phyloP scores from a whole-genome alignment of 2,888 invertebrate species.

The Hesperia comma region DNA sequence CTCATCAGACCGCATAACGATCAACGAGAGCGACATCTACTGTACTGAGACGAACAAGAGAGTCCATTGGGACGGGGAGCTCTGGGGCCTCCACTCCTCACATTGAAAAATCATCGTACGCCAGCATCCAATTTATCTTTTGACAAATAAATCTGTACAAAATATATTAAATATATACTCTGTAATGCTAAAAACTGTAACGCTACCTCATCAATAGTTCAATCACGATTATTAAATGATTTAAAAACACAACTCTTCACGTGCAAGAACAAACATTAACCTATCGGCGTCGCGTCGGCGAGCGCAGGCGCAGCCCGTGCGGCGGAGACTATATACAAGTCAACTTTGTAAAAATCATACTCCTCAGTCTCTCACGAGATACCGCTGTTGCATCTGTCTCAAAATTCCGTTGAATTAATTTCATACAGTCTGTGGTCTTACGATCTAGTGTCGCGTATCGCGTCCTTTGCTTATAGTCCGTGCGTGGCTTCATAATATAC shows the following conservation, averaged over 20 bases:
- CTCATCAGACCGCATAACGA: conserved; percentile 55
- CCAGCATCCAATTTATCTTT: conserved; percentile 85
- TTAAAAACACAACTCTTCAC: conserved; percentile 83
- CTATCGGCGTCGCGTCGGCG: conserved; percentile 50
- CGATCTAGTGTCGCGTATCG: conserved; percentile 71
- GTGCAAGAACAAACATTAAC: conserved; percentile 82
- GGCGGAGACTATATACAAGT: conserved; percentile 77
- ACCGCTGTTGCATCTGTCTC: conserved; percentile 72
- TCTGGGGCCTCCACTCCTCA: conserved; percentile 75
- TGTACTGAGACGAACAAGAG: conserved; percentile 65
- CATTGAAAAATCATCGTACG: conserved; percentile 83
- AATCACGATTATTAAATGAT: conserved; percentile 83
- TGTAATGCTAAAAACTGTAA: conserved; percentile 84
- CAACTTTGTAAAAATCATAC: conserved; percentile 75
- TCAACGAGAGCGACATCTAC: conserved; percentile 55
- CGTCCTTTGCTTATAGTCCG: conserved; percentile 83
- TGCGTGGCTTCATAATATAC: conserved; percentile 81
- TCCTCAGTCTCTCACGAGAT: conserved; percentile 66
- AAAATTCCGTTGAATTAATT: conserved; percentile 76
- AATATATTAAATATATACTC: conserved; percentile 85
- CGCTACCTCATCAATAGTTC: conserved; percentile 82
- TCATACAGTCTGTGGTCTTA: conserved; percentile 73
- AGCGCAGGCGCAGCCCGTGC: conserved; percentile 56
- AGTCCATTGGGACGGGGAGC: conserved; percentile 67
- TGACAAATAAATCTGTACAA: conserved; percentile 85